A percentile compares a stretch with the other conserved stretches of the same genome.
Conservation (phyloP, 2,113 vertebrate genomes). For the Ameiurus melas region DNA sequence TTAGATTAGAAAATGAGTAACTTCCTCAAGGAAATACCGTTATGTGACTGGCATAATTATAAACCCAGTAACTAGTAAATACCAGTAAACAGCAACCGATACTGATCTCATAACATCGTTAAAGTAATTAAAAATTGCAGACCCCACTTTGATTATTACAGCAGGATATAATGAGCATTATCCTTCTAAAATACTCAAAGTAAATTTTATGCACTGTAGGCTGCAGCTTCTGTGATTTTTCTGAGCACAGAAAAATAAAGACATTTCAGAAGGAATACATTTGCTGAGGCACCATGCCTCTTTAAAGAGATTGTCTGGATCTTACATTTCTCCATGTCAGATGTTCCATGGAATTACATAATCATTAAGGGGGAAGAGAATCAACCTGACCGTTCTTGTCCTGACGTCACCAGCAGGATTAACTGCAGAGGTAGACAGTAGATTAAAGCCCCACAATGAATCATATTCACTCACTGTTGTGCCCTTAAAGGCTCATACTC, state of each 20-base stretch:
- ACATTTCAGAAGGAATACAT: constrained; percentile 5
- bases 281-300: constrained; percentile 29
- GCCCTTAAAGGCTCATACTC: constrained; percentile 33
- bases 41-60: background rate
- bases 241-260: background rate
- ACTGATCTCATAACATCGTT: background rate
- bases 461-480: constrained; percentile 40
- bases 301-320: constrained; percentile 61
- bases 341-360: constrained; percentile 67
- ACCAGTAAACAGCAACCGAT: background rate
- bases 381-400: constrained; percentile 51
- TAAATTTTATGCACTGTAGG: background rate
- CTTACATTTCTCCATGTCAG: constrained; percentile 48
- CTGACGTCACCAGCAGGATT: constrained; percentile 51
- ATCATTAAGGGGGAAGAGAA: constrained; percentile 48
- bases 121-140: background rate
- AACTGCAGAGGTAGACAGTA: constrained; percentile 39
- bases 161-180: background rate
- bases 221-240: background rate
- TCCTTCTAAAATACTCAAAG: background rate
- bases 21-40: background rate
- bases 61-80: background rate
- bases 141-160: background rate
- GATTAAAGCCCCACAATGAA: constrained; percentile 55
- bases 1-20: background rate